Percentiles rank a stretch among this genome's conserved stretches.
Conservation (phyloP, 2,113 vertebrate genomes). For the Istiophorus platypterus region DNA sequence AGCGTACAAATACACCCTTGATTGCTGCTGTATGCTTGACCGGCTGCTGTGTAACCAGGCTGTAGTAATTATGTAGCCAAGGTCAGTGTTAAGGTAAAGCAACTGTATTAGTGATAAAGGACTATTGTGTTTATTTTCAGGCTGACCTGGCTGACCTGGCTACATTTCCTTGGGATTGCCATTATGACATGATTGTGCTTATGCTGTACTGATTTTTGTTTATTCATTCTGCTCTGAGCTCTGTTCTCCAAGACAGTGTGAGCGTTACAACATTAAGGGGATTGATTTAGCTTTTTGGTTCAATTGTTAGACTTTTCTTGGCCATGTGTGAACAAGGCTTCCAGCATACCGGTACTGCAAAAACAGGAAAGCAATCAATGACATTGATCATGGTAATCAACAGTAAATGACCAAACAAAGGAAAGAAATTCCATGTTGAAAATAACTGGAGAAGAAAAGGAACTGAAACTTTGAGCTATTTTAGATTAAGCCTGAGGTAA, state of each 20-base stretch:
- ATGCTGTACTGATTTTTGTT: constrained; percentile 8
- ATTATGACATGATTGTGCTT: background rate
- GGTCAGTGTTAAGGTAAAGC: background rate
- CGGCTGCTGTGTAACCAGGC: background rate
- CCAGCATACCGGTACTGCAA: constrained; percentile 7
- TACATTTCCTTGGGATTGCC: background rate
- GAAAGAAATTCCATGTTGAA: background rate
- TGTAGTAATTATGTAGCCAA: background rate
- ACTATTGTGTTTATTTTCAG: background rate
- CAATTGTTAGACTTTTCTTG: background rate
- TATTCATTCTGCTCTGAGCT: background rate
- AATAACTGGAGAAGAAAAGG: background rate
- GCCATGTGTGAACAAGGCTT: constrained; percentile 24
- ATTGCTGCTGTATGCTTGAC: background rate
- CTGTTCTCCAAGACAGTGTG: background rate
- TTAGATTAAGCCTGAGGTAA: background rate
- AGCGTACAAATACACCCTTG: background rate
- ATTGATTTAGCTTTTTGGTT: constrained; percentile 37
- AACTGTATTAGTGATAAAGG: background rate
- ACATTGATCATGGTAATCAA: constrained; percentile 32
- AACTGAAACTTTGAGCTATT: background rate
- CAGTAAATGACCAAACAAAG: constrained; percentile 15
- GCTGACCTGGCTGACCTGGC: background rate
- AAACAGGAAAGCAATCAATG: constrained; percentile 31
- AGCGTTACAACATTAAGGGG: constrained; percentile 12